Base-by-base conservation (phyloP, 30 jellyfish, hydroid and myxozoan species). In the Chrysaora quinquecirrha region DNA sequence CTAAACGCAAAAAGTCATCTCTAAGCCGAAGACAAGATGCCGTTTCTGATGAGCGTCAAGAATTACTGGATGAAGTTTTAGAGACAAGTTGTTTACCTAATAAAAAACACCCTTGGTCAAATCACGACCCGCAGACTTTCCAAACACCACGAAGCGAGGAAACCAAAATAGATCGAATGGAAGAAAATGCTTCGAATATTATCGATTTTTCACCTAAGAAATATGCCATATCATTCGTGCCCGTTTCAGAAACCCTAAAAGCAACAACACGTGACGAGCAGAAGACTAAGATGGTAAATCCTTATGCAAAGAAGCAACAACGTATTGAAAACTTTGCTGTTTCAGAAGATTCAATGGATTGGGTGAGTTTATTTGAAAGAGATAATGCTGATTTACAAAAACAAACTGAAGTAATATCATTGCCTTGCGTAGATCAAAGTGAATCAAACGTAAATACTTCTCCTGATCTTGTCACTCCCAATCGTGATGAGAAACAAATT, bases 261-360 rank as follows among this genome's bases (percentile, higher is more conserved):
- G 14, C 6, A 38, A 38, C 54, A 38, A 38, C 6, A 14, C 6
- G 11, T 6, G 54, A 38, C 14, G 54, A 38, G 6, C 11, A 3
- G 54, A 38, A 38, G 14, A 38, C 14, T 14, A 38, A 6, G 14
- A 14, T 3, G 11, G 14, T 14, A 14, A 6, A 7, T 35, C 34
- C 14, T 2, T 29, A 10, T 19, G 48, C 48, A 34, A 46, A 47
- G 48, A n/a, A 73, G 11, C 23, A 23, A 54, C 27, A 19, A 12
- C 11, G 54, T 38, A 38, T 3, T 38, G 54, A 14, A 6, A 6
- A 38, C 14, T 38, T 38, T 6, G 14, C 54, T 3, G 73, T 25
- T 64, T 70, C 86, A 0, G 95, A 84, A 62, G 95, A 84, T 48
- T 84, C 95, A 19, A 84, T 84, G 95, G 95, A 84, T 64, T 84